phyloP scores from a whole-genome alignment of 1,140 invertebrate genomes.

The Drosophila mauritiana region DNA sequence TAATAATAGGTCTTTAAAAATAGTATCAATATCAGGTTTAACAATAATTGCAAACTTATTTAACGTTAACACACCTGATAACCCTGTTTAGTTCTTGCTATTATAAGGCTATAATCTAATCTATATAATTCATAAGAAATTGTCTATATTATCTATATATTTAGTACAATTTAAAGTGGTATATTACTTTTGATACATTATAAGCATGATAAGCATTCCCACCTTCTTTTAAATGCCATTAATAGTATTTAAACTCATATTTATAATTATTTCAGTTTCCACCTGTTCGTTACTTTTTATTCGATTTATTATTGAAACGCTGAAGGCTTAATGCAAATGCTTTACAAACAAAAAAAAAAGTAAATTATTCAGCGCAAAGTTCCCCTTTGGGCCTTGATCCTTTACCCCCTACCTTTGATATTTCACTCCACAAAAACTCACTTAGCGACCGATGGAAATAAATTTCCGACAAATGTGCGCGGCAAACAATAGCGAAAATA shows the following conservation, averaged over 20 bases:
- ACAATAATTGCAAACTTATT: too few species aligned
- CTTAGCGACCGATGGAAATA: slow-evolving; percentile 35
- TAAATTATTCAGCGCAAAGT: not conserved
- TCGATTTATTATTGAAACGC: not conserved
- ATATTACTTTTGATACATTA: too few species aligned
- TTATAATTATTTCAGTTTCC: not conserved
- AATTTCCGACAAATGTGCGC: slow-evolving; percentile 35
- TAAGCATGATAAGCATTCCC: too few species aligned
- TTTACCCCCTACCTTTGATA: slow-evolving; percentile 6
- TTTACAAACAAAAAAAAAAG: not conserved
- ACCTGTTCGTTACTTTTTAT: not conserved
- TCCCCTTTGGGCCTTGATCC: not conserved
- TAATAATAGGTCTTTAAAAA: not conserved
- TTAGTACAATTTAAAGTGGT: too few species aligned
- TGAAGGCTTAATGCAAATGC: not conserved
- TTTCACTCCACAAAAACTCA: slow-evolving; percentile 20
- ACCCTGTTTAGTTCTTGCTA: too few species aligned
- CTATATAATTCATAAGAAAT: too few species aligned
- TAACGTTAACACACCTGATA: too few species aligned
- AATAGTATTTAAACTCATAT: too few species aligned
- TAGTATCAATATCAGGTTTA: not conserved
- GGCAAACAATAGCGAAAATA: slow-evolving; percentile 41
- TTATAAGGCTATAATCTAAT: too few species aligned
- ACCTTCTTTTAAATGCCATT: too few species aligned
- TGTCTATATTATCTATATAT: too few species aligned